Percentiles rank a stretch among this genome's conserved stretches.
These are phyloP conservation scores for Rotaria sp. DNA, from an alignment of 2,888 invertebrate genomes.

Conservation along the genomic window DNA sequence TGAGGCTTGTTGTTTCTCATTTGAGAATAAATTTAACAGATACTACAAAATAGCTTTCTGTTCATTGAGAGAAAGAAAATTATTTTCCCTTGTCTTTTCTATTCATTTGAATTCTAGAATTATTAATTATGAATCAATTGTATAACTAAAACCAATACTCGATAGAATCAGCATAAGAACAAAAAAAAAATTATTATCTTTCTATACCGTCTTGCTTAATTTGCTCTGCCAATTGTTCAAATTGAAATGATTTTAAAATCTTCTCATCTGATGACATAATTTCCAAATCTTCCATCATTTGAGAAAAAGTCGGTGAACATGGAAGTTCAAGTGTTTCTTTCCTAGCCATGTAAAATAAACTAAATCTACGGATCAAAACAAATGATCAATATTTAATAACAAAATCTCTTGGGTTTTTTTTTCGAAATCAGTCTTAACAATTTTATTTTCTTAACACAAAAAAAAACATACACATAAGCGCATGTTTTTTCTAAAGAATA, in stretches of 20 bases:
- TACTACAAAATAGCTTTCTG: no score
- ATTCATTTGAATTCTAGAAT: no score
- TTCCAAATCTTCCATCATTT: not conserved
- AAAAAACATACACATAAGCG: not conserved
- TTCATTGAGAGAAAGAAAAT: no score
- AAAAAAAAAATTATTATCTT: not conserved
- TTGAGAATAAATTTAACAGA: no score
- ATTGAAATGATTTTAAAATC: not conserved
- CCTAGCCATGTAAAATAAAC: not conserved
- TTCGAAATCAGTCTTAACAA: not conserved
- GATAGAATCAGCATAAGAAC: no score
- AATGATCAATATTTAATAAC: not conserved
- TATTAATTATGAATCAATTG: no score
- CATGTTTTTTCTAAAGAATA: not conserved
- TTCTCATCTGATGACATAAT: not conserved
- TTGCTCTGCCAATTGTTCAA: not conserved
- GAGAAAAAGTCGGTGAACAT: not conserved
- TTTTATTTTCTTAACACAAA: not conserved
- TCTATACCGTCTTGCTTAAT: not conserved
- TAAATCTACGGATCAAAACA: not conserved
- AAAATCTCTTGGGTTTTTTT: not conserved
- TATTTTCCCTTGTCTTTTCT: no score
- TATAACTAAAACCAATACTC: no score
- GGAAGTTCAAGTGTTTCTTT: not conserved
- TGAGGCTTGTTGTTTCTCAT: no score